Conservation (phyloP, 2,797 vertebrate genomes). For the Gadopsis marmoratus region DNA sequence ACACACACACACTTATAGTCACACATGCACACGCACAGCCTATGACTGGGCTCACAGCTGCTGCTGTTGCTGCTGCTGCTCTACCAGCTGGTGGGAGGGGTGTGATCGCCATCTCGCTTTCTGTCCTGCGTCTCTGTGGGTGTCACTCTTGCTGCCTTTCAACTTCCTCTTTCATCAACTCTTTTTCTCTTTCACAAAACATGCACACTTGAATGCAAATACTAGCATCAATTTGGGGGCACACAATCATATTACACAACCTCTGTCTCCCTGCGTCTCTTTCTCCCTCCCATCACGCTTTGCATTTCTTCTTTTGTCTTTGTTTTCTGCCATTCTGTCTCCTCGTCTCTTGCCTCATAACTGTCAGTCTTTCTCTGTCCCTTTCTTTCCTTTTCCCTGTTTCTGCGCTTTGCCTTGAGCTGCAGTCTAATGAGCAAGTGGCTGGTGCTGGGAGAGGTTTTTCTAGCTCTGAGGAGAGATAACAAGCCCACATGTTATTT, state of each 20-base stretch:
- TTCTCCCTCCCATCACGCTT: not conserved
- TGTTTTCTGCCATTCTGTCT: conserved; percentile 22
- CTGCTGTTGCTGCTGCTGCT: conserved; percentile 35
- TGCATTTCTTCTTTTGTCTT: conserved; percentile 9
- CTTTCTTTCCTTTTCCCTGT: conserved; percentile 13
- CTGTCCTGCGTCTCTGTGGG: conserved; percentile 15
- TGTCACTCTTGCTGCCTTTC: conserved; percentile 23
- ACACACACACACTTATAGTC: not conserved
- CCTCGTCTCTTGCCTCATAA: conserved; percentile 31
- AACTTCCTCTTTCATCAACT: conserved; percentile 29
- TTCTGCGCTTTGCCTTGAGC: conserved; percentile 62
- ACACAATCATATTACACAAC: not conserved
- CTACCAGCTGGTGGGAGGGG: conserved; percentile 17
- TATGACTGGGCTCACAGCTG: conserved; percentile 57
- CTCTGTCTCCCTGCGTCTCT: not conserved
- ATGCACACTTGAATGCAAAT: conserved; percentile 2
- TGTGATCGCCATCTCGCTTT: conserved; percentile 15
- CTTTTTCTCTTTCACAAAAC: conserved; percentile 10
- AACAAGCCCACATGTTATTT: conserved; percentile 79
- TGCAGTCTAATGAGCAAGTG: conserved; percentile 72
- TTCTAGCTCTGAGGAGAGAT: conserved; percentile 64
- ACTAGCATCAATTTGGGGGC: not conserved
- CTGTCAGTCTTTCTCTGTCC: conserved; percentile 41
- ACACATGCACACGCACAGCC: not conserved
- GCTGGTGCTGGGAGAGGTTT: conserved; percentile 58